A percentile compares a stretch with the other conserved stretches of the same genome.
phyloP scores from a whole-genome alignment of 1,140 invertebrate species.

The Neelides sp. region DNA sequence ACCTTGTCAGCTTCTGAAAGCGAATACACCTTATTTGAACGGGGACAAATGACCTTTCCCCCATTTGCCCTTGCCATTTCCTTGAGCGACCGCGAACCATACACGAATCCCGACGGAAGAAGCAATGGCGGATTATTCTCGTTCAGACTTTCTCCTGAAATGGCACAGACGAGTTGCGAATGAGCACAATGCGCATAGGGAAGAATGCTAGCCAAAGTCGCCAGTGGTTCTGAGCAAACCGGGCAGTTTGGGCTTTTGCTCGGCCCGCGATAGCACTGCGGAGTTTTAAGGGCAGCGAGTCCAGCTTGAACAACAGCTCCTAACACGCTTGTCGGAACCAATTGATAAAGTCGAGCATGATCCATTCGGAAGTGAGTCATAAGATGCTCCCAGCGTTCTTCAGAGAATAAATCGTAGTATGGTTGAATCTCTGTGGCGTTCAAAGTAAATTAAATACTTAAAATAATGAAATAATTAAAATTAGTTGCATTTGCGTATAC shows the following conservation, averaged over 20 bases:
- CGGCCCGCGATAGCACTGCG: constrained; percentile 40
- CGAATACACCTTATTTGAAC: constrained; percentile 76
- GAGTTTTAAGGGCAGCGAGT: constrained; percentile 87
- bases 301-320: constrained; percentile 83
- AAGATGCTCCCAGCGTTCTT: constrained; percentile 62
- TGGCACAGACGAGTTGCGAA: constrained; percentile 79
- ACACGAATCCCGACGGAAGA: constrained; percentile 94
- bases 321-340: constrained; percentile 80
- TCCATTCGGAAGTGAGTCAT: constrained; percentile 84
- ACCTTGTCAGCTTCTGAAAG: constrained; percentile 87
- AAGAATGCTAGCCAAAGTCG: constrained; percentile 67
- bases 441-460: not conserved
- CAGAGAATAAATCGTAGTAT: constrained; percentile 55
- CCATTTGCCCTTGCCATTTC: constrained; percentile 79
- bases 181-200: constrained; percentile 95
- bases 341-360: constrained; percentile 85
- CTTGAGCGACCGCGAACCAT: constrained; percentile 74
- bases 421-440: constrained; percentile 39
- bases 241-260: constrained; percentile 76
- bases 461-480: constrained; percentile 3
- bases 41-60: constrained; percentile 76
- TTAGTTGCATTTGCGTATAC: not conserved
- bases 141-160: constrained; percentile 83
- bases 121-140: constrained; percentile 97
- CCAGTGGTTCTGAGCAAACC: constrained; percentile 78